Conservation (phyloP, 2,888 invertebrate species). For the Cephus sareptanus region DNA sequence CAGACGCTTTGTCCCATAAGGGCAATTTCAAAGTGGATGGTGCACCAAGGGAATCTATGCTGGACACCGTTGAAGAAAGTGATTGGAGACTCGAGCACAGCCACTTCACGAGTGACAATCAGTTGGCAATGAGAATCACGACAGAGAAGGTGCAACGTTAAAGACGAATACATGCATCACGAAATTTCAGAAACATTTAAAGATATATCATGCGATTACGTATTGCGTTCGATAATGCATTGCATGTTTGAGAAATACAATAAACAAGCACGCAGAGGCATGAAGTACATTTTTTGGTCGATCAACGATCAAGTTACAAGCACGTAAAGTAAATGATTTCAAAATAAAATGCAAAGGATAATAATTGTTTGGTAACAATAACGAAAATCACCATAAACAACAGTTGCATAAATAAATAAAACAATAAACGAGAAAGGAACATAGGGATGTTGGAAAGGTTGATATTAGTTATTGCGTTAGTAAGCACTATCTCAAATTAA, state of each 20-base stretch:
- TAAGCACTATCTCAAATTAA: conserved; percentile 36
- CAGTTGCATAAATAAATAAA: conserved; percentile 39
- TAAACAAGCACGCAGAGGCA: background rate
- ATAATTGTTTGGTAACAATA: conserved; percentile 1
- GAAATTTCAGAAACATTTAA: background rate
- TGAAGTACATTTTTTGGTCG: background rate
- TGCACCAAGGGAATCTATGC: conserved; percentile 66
- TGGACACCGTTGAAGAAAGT: conserved; percentile 65
- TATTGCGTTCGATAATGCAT: background rate
- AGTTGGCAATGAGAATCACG: background rate
- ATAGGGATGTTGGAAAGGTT: conserved; percentile 6
- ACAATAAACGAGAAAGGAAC: conserved; percentile 33
- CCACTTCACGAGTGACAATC: conserved; percentile 49
- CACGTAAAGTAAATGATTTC: background rate
- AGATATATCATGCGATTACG: background rate
- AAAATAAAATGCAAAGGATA: conserved; percentile 8
- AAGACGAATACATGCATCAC: background rate
- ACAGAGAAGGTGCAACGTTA: background rate
- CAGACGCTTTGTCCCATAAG: conserved; percentile 79
- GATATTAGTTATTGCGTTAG: conserved; percentile 26
- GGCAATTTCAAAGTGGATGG: conserved; percentile 70
- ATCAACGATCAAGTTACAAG: background rate
- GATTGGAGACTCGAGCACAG: conserved; percentile 66
- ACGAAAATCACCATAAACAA: conserved; percentile 13
- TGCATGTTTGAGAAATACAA: background rate